These are phyloP conservation scores for Takifugu ocellatus DNA, from an alignment of 2,797 vertebrate genomes.

Conservation along the genomic window DNA sequence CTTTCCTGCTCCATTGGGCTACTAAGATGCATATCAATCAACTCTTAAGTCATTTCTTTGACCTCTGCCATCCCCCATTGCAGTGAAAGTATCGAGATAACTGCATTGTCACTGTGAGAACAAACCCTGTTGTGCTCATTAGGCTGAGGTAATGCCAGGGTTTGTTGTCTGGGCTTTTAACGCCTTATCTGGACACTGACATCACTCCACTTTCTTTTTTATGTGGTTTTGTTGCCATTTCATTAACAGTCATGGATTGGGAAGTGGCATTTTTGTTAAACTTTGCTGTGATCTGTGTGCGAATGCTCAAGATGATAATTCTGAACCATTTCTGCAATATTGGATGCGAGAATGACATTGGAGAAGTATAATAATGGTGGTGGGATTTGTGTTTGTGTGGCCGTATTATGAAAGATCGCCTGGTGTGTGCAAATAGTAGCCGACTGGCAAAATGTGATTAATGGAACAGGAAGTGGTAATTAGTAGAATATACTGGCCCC, in stretches of 20 bases:
- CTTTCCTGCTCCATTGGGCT: slow-evolving; percentile 19
- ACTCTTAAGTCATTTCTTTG: slow-evolving; percentile 21
- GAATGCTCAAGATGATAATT: slow-evolving; percentile 57
- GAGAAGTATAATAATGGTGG: slow-evolving; percentile 24
- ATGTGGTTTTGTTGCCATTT: slow-evolving; percentile 58
- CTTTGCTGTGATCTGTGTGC: slow-evolving; percentile 50
- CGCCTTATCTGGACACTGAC: slow-evolving; percentile 62
- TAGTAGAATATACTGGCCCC: slow-evolving; percentile 48
- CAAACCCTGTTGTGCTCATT: slow-evolving; percentile 44
- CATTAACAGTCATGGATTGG: slow-evolving; percentile 38
- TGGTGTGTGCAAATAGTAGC: slow-evolving; percentile 29
- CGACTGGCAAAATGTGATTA: slow-evolving; percentile 57
- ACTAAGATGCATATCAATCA: slow-evolving; percentile 25
- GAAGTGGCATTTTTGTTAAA: slow-evolving; percentile 24
- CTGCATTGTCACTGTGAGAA: slow-evolving; percentile 47
- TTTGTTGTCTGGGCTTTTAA: slow-evolving; percentile 61
- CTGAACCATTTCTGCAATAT: slow-evolving; percentile 43
- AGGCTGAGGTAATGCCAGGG: slow-evolving; percentile 64
- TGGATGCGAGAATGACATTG: slow-evolving; percentile 9
- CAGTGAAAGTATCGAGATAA: slow-evolving; percentile 47
- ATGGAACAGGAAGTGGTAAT: slow-evolving; percentile 60
- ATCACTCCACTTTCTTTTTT: slow-evolving; percentile 52
- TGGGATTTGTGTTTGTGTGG: slow-evolving; percentile 28
- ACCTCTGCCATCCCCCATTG: slow-evolving; percentile 24
- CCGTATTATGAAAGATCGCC: slow-evolving; percentile 50